These are phyloP conservation scores for Drosophila sulfurigaster DNA, from an alignment of 1,140 invertebrate species.

Conservation along the genomic window DNA sequence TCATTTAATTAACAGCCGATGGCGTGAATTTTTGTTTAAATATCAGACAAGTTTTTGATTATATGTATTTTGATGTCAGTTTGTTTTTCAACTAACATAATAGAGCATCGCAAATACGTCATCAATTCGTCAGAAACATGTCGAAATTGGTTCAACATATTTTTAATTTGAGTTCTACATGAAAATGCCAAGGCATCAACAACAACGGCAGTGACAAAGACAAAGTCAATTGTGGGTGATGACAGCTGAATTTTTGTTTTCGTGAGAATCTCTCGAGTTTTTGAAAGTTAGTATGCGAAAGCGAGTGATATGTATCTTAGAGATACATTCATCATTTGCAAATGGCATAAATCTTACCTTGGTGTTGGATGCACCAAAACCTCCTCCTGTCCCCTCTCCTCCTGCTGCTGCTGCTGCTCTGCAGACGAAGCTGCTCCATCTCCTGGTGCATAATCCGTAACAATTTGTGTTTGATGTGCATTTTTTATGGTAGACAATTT, in stretches of 20 bases:
- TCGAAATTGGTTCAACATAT: constrained; percentile 46
- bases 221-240: not conserved
- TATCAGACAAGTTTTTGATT: not conserved
- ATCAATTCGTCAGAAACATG: not conserved
- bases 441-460: constrained; percentile 64
- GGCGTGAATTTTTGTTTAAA: not conserved
- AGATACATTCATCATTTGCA: not conserved
- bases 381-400: constrained; percentile 26
- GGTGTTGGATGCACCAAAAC: constrained; percentile 42
- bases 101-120: not conserved
- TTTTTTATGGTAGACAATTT: constrained; percentile 77
- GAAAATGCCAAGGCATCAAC: constrained; percentile 36
- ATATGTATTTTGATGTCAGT: not conserved
- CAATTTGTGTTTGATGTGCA: constrained; percentile 75
- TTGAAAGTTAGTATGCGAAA: constrained; percentile 1
- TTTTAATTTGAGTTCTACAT: constrained; percentile 64
- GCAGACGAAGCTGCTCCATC: constrained; percentile 34
- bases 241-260: constrained; percentile 36
- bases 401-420: constrained; percentile 36
- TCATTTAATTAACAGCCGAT: not conserved
- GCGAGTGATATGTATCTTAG: constrained; percentile 10
- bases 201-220: not conserved
- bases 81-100: not conserved
- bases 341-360: constrained; percentile 59
- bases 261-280: constrained; percentile 53